Evolutionary conservation across 1,140 invertebrate genomes (phyloP).

Genomic region (Drosophila truncata): DNA sequence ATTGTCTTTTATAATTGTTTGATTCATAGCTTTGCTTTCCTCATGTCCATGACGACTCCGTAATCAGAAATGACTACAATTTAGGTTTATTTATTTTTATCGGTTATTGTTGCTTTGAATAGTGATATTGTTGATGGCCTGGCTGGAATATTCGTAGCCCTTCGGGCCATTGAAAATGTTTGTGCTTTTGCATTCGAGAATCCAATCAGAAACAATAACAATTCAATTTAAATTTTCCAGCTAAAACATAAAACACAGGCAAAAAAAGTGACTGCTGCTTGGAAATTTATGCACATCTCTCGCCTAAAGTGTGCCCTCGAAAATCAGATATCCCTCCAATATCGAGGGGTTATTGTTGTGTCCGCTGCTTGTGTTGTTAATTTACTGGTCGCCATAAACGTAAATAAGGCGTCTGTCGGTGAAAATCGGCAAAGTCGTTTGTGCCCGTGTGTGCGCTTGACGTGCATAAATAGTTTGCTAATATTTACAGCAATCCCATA

Average conservation of each 20-base stretch:
- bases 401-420: conserved; percentile 53
- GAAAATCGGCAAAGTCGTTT: conserved; percentile 14
- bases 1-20: background rate
- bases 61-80: background rate
- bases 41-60: background rate
- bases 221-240: conserved; percentile 35
- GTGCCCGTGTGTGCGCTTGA: conserved; percentile 37
- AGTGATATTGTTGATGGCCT: conserved; percentile 22
- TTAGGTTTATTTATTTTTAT: conserved; percentile 32
- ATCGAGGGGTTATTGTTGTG: conserved; percentile 41
- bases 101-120: conserved; percentile 26
- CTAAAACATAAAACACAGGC: background rate
- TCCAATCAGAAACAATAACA: conserved; percentile 60
- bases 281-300: conserved; percentile 35
- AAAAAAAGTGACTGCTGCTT: conserved; percentile 6
- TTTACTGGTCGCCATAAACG: conserved; percentile 56
- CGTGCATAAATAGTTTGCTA: conserved; percentile 78
- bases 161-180: conserved; percentile 43
- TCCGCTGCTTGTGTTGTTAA: conserved; percentile 40
- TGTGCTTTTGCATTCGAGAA: conserved; percentile 41
- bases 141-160: conserved; percentile 25
- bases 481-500: conserved; percentile 69
- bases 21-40: background rate
- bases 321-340: conserved; percentile 33
- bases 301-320: conserved; percentile 17